Evolutionary conservation across 2,888 invertebrate genomes (phyloP), one percentile per base, ranked within the genome.

Genomic region (Caenorhabditis sinica): DNA sequence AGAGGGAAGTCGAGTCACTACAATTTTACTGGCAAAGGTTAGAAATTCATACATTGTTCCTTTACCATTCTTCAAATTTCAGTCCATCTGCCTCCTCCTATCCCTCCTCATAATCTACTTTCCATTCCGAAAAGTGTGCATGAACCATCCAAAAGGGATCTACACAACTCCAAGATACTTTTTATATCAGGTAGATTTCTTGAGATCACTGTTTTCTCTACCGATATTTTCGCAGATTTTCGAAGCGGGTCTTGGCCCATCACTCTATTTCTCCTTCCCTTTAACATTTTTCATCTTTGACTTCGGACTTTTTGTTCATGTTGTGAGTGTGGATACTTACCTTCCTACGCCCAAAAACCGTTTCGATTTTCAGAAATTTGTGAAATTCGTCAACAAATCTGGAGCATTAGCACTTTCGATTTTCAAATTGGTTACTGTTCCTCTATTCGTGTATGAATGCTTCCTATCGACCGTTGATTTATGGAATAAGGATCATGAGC

Each of bases 51-150:
- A 45, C 3, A 25, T 23, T 13, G 23, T 17, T 53, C 45, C 28
- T 2, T 13, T n/a, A 33, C 20, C 20, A 60, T 33, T 8, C 36
- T 33, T 13, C 3, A 13, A 13, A 68, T n/a, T 81, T 45, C 63
- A 71, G 75, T 28, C 71, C 2, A 40, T 71, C 9, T 58, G 65
- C 17, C 65, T 82, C 0, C 65, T 82, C 11, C 15, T 82, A 8
- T 75, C 75, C 0, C 68, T 76, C n/a, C 1, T 82, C 0, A 8
- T 56, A 6, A 49, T 76, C 17, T 71, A 75, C 28, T 36, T 82
- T 23, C 82, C 82, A 20, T 82, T 82, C 23, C 82, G 58, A 36
- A 82, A 71, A 56, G 23, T n/a, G 15, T 82, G 82, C 61, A 65
- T 56, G 45, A 40, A 45, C 20, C 82, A 82, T 45, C 65, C 63